These are phyloP conservation scores for Pseudeuparius sepicola DNA, from an alignment of 2,888 invertebrate species.

Conservation along the genomic window DNA sequence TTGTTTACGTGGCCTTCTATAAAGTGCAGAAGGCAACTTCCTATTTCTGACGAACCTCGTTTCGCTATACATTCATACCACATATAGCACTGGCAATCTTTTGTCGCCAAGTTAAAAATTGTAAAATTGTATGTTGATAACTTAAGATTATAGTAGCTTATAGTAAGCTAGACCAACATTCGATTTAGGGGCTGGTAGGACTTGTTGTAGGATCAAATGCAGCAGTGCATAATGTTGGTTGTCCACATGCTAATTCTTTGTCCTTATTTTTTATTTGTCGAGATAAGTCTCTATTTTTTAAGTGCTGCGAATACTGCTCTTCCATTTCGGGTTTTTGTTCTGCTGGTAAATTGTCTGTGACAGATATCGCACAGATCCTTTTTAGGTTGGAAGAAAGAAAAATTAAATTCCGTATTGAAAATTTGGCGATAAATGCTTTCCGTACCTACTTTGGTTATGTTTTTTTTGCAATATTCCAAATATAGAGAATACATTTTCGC, in stretches of 20 bases:
- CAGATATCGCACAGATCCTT: constrained; percentile 22
- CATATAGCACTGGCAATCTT: constrained; percentile 18
- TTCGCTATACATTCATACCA: constrained; percentile 18
- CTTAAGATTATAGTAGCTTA: constrained; percentile 18
- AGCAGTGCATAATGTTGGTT: constrained; percentile 13
- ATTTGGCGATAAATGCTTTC: constrained; percentile 17
- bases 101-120: constrained; percentile 13
- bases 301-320: constrained; percentile 19
- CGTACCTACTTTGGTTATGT: constrained; percentile 12
- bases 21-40: constrained; percentile 16
- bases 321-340: constrained; percentile 19
- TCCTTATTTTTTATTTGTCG: constrained; percentile 22
- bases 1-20: constrained; percentile 2
- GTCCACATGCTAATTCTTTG: constrained; percentile 8
- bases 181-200: constrained; percentile 15
- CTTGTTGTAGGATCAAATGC: constrained; percentile 18
- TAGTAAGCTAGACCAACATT: constrained; percentile 17
- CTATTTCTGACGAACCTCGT: constrained; percentile 19
- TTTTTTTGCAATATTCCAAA: constrained; percentile 16
- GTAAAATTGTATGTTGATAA: constrained; percentile 17
- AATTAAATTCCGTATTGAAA: constrained; percentile 26
- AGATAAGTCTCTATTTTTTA: constrained; percentile 22
- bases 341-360: constrained; percentile 11
- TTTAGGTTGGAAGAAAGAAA: constrained; percentile 25
- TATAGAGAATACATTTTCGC: constrained; percentile 17